phyloP scores from a whole-genome alignment of 2,888 invertebrate species.

The Lordiphosa andalusiaca region DNA sequence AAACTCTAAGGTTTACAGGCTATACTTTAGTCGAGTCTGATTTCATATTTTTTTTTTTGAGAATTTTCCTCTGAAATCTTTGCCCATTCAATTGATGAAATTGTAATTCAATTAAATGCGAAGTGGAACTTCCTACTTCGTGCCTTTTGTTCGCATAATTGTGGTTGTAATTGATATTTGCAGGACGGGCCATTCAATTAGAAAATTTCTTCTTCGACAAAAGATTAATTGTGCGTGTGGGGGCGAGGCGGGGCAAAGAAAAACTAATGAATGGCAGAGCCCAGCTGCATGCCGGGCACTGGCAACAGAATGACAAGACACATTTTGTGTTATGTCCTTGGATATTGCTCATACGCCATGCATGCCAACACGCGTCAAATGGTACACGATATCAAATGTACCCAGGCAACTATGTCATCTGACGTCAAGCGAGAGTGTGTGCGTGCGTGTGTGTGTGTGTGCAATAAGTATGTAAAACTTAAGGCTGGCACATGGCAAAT shows the following conservation, averaged over 20 bases:
- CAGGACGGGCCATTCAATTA: constrained; percentile 57
- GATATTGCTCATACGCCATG: constrained; percentile 61
- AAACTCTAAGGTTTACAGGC: too few relatives aligned
- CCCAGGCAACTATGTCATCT: constrained; percentile 46
- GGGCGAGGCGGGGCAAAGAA: constrained; percentile 27
- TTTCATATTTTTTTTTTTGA: background rate
- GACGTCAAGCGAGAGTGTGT: constrained; percentile 49
- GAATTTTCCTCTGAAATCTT: constrained; percentile 15
- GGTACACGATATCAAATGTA: constrained; percentile 57
- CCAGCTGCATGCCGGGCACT: constrained; percentile 3
- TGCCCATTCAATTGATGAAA: constrained; percentile 45
- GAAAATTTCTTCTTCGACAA: constrained; percentile 52
- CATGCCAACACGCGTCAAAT: constrained; percentile 54
- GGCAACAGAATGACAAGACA: constrained; percentile 67
- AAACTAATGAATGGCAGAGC: background rate
- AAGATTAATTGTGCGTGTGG: constrained; percentile 66
- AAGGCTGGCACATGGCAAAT: constrained; percentile 65
- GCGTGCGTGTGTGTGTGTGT: constrained; percentile 46
- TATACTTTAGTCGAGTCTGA: background rate
- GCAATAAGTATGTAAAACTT: constrained; percentile 51
- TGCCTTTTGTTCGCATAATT: constrained; percentile 54
- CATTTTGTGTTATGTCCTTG: constrained; percentile 7
- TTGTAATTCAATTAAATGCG: constrained; percentile 68
- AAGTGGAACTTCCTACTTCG: constrained; percentile 32
- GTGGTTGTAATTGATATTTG: constrained; percentile 71